phyloP scores from a whole-genome alignment of 2,888 invertebrate species.

The Cheilosia variabilis region DNA sequence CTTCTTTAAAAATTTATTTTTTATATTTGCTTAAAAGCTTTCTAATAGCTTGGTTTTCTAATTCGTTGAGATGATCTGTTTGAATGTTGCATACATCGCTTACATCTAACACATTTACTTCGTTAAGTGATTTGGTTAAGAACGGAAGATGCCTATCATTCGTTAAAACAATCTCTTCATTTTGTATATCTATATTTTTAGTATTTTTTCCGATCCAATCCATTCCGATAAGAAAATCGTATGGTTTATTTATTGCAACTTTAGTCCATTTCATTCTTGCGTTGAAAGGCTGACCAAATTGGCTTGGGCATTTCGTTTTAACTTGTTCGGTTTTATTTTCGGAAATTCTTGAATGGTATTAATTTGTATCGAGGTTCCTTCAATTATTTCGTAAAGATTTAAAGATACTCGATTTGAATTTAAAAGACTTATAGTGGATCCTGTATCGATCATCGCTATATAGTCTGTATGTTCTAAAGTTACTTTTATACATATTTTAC shows the following conservation, averaged over 20 bases:
- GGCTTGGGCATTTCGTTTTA: background rate
- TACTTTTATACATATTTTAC: slow-evolving; percentile 37
- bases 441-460: slow-evolving; percentile 34
- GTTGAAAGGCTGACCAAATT: background rate
- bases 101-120: too few relatives aligned
- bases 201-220: slow-evolving; percentile 2
- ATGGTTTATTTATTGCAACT: slow-evolving; percentile 2
- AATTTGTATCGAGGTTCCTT: too few relatives aligned
- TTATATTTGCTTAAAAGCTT: slow-evolving; percentile 2
- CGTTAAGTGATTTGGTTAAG: too few relatives aligned
- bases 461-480: slow-evolving; percentile 22
- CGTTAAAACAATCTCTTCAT: too few relatives aligned
- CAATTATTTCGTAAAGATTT: background rate
- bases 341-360: too few relatives aligned
- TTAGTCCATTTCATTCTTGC: slow-evolving; percentile 5
- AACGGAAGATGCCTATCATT: too few relatives aligned
- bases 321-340: too few relatives aligned
- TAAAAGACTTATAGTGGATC: slow-evolving; percentile 34
- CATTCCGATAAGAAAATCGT: slow-evolving; percentile 9
- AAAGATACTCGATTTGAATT: background rate
- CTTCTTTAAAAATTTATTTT: slow-evolving; percentile 9
- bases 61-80: too few relatives aligned
- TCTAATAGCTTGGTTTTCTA: too few relatives aligned
- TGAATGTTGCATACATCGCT: too few relatives aligned
- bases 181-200: background rate